A percentile compares a stretch with the other conserved stretches of the same genome.
Evolutionary conservation across 1,140 invertebrate genomes (phyloP).

Genomic region (Neodiprion lecontei): DNA sequence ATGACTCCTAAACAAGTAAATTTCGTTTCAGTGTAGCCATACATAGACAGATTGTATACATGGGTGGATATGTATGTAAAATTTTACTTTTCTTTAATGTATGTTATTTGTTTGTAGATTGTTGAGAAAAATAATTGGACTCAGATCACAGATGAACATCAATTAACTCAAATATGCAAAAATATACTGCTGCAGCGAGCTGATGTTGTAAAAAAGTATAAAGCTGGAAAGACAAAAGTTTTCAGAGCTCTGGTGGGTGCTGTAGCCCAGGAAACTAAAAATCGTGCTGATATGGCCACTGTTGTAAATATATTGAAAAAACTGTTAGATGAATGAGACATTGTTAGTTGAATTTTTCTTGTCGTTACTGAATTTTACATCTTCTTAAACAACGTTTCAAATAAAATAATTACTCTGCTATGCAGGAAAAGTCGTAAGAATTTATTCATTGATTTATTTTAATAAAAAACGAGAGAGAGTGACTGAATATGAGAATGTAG

Average conservation of each 20-base stretch:
- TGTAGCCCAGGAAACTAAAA: constrained; percentile 65
- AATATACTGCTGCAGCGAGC: constrained; percentile 71
- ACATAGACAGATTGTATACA: constrained; percentile 20
- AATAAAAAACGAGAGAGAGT: too few species aligned
- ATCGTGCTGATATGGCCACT: constrained; percentile 71
- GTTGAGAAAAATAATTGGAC: constrained; percentile 69
- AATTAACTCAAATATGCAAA: constrained; percentile 69
- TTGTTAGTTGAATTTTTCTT: not conserved
- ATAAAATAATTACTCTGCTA: too few species aligned
- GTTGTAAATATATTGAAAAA: constrained; percentile 68
- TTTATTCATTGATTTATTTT: too few species aligned
- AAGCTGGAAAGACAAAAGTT: constrained; percentile 74
- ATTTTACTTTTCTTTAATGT: constrained; percentile 9
- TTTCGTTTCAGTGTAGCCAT: constrained; percentile 15
- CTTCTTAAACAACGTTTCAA: too few species aligned
- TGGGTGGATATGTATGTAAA: not conserved
- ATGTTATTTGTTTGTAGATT: constrained; percentile 56
- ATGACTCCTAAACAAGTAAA: constrained; percentile 57
- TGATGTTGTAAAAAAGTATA: constrained; percentile 71
- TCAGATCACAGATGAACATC: constrained; percentile 68
- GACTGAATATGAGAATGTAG: too few species aligned
- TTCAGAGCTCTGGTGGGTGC: constrained; percentile 69
- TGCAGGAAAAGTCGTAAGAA: too few species aligned
- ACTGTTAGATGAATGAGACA: constrained; percentile 61
- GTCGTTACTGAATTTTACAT: too few species aligned